Conservation (phyloP, 2,888 invertebrate genomes). For the Drosophila cyrtoloma region DNA sequence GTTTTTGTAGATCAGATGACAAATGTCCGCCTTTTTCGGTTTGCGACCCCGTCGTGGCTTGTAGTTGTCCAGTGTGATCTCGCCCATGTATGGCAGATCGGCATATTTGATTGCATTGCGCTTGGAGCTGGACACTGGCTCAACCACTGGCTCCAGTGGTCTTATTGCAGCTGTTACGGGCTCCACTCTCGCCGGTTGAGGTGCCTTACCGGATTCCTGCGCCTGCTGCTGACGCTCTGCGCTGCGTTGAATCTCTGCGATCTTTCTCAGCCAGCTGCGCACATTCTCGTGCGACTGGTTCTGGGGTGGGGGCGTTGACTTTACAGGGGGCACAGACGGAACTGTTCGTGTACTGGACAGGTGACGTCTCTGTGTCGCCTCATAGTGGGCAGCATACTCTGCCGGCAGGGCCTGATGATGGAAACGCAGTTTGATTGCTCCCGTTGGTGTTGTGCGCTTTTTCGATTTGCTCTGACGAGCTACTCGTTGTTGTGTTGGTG, state of each 20-base stretch:
- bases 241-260: slow-evolving; percentile 89
- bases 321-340: slow-evolving; percentile 82
- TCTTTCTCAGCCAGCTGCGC: slow-evolving; percentile 91
- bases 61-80: slow-evolving; percentile 95
- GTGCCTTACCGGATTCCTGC: slow-evolving; percentile 27
- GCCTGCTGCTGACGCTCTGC: slow-evolving; percentile 70
- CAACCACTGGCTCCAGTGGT: neutral
- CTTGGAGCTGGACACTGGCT: slow-evolving; percentile 62
- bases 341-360: slow-evolving; percentile 54
- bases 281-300: slow-evolving; percentile 88
- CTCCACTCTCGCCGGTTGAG: slow-evolving; percentile 3
- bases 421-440: slow-evolving; percentile 91
- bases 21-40: slow-evolving; percentile 96
- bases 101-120: slow-evolving; percentile 89
- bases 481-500: slow-evolving; percentile 26
- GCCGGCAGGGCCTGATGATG: slow-evolving; percentile 92
- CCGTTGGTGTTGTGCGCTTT: slow-evolving; percentile 69
- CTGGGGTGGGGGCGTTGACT: slow-evolving; percentile 73
- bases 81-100: slow-evolving; percentile 96
- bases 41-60: slow-evolving; percentile 94
- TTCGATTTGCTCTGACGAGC: slow-evolving; percentile 48
- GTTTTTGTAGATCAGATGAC: slow-evolving; percentile 95
- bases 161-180: neutral
- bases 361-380: slow-evolving; percentile 88
- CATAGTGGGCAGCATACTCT: slow-evolving; percentile 92